Conservation (phyloP, 2,797 vertebrate species). For the Bucorvus abyssinicus region DNA sequence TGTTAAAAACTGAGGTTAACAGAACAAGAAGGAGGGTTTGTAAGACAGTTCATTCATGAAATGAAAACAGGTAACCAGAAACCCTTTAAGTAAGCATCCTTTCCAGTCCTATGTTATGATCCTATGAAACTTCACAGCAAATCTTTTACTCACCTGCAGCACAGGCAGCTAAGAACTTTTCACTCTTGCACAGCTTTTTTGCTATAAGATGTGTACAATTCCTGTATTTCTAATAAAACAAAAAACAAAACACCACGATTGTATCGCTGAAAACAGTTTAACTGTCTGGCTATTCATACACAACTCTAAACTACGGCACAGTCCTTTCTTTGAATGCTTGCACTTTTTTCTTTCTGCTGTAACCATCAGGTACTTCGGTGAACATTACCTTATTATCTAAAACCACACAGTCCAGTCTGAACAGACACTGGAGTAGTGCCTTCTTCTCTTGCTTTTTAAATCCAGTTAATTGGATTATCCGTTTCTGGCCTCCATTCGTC, state of each 20-base stretch:
- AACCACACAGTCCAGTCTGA: constrained; percentile 73
- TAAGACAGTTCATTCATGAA: neutral
- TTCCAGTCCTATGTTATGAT: neutral
- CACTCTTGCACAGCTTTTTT: constrained; percentile 82
- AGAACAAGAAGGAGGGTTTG: neutral
- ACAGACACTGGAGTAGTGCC: constrained; percentile 48
- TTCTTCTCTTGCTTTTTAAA: constrained; percentile 74
- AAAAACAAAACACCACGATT: neutral
- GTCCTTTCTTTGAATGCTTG: neutral
- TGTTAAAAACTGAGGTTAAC: neutral
- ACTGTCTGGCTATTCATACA: neutral
- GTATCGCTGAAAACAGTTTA: neutral
- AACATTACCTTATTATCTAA: constrained; percentile 72
- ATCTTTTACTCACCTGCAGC: constrained; percentile 85
- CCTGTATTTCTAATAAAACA: constrained; percentile 81
- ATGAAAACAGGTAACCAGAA: neutral
- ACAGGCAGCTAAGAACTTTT: constrained; percentile 93
- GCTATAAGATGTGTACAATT: constrained; percentile 88
- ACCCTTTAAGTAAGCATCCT: neutral
- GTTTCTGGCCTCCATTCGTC: constrained; percentile 32
- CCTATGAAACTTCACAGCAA: neutral
- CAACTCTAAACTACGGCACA: neutral
- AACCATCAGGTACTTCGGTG: neutral
- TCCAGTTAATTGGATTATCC: constrained; percentile 76
- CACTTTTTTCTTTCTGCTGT: neutral